Percentiles rank a stretch among this genome's conserved stretches.
Conservation (phyloP, 2,797 vertebrate genomes). For the Argentina silus region DNA sequence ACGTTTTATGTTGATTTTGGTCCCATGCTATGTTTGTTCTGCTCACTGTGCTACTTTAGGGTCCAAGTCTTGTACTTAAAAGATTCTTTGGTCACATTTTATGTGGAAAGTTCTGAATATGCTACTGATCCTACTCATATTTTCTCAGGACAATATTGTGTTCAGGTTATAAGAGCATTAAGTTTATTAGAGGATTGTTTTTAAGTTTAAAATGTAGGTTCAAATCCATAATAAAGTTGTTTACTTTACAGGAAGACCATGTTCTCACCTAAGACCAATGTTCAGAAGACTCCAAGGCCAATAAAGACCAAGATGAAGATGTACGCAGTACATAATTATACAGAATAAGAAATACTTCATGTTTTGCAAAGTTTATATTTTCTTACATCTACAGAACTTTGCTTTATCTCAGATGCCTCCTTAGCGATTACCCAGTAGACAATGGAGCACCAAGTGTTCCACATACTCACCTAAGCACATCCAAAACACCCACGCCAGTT, state of each 20-base stretch:
- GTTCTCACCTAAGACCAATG: conserved; percentile 83
- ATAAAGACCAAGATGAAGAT: conserved; percentile 59
- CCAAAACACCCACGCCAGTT: conserved; percentile 69
- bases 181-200: too few relatives aligned
- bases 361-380: background rate
- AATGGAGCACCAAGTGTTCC: conserved; percentile 66
- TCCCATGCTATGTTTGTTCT: background rate
- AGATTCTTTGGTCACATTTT: background rate
- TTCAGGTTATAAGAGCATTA: too few relatives aligned
- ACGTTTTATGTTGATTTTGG: background rate
- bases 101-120: background rate
- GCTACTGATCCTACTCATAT: background rate
- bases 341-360: background rate
- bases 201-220: background rate
- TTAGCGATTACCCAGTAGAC: conserved; percentile 78
- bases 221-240: background rate
- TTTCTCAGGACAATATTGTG: background rate
- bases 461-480: conserved; percentile 57
- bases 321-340: conserved; percentile 61
- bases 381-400: conserved; percentile 10
- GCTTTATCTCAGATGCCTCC: conserved; percentile 56
- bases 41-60: background rate
- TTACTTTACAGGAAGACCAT: conserved; percentile 74
- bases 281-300: conserved; percentile 61
- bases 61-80: background rate